Evolutionary conservation across 2,888 invertebrate species (phyloP).

Genomic region (Prosapia bicincta): DNA sequence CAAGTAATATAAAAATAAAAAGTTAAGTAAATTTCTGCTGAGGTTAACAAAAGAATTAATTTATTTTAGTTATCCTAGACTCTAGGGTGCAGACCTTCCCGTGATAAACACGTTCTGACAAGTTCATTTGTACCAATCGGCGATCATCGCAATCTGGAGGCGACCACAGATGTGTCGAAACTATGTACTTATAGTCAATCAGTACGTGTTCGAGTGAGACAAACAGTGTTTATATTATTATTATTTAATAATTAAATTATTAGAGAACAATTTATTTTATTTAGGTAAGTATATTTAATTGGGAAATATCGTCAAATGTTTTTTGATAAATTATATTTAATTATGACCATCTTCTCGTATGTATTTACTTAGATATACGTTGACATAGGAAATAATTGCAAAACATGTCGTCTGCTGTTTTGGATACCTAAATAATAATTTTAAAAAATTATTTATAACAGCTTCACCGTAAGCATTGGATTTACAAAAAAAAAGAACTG

Average conservation of each 20-base stretch:
- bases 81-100: neutral
- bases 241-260: neutral
- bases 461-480: neutral
- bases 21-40: too few species aligned
- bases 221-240: neutral
- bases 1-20: too few species aligned
- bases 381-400: neutral
- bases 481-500: slow-evolving; percentile 5
- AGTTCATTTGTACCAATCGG: neutral
- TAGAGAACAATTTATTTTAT: neutral
- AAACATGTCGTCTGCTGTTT: neutral
- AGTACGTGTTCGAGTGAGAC: neutral
- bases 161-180: neutral
- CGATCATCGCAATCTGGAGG: neutral
- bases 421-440: neutral
- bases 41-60: too few species aligned
- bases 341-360: neutral
- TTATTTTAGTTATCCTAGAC: too few species aligned
- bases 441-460: neutral
- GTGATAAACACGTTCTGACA: neutral
- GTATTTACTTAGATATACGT: neutral
- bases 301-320: neutral
- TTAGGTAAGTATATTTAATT: neutral
- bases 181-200: neutral
- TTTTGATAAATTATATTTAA: neutral